Percentiles rank a stretch among this genome's conserved stretches.
Evolutionary conservation across 1,140 invertebrate species (phyloP).

Genomic region (Drosophila navojoa): DNA sequence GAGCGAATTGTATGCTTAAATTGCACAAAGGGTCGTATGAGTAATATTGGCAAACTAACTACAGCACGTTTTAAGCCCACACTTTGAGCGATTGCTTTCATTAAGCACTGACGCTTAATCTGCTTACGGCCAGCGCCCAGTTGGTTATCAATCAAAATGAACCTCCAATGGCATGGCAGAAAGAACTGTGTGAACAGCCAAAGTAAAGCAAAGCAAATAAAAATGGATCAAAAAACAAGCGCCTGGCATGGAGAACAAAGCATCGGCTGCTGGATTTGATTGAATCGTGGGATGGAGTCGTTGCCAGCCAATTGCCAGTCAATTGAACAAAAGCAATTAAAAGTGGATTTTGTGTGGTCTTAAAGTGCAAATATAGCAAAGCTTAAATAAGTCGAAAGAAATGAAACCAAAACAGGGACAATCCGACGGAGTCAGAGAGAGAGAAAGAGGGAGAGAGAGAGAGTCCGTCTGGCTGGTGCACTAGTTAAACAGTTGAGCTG

Average conservation of each 20-base stretch:
- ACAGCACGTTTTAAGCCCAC: slow-evolving; percentile 45
- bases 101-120: slow-evolving; percentile 69
- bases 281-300: slow-evolving; percentile 49
- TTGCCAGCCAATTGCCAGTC: slow-evolving; percentile 66
- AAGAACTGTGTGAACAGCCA: slow-evolving; percentile 30
- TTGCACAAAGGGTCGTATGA: slow-evolving; percentile 25
- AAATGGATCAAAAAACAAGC: slow-evolving; percentile 25
- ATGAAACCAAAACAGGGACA: slow-evolving; percentile 3
- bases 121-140: slow-evolving; percentile 62
- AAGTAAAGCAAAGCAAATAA: slow-evolving; percentile 10
- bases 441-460: background rate
- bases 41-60: slow-evolving; percentile 34
- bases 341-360: slow-evolving; percentile 75
- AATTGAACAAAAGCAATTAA: slow-evolving; percentile 84
- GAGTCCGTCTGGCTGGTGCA: background rate
- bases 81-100: slow-evolving; percentile 77
- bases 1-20: slow-evolving; percentile 10
- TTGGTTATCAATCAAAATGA: slow-evolving; percentile 73
- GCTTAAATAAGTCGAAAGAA: slow-evolving; percentile 72
- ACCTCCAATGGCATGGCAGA: slow-evolving; percentile 52
- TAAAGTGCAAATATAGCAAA: slow-evolving; percentile 75
- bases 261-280: slow-evolving; percentile 49
- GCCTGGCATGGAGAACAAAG: slow-evolving; percentile 58
- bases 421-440: slow-evolving; percentile 13
- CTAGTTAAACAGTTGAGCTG: slow-evolving; percentile 26